Base-by-base conservation (phyloP, 2,888 invertebrate genomes). In the Aelia acuminata region DNA sequence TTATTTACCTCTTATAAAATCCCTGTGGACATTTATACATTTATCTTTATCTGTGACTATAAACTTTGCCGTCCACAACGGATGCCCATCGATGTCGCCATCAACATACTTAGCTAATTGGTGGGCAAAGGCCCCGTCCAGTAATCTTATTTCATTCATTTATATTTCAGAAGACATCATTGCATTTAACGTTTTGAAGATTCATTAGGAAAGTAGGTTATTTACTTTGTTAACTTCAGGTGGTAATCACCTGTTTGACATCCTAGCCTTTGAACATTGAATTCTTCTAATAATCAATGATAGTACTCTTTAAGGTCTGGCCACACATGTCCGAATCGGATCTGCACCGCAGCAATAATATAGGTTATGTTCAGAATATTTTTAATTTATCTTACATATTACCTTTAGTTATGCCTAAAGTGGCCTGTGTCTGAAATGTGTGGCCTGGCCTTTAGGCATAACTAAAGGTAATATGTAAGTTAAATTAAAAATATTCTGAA, bases 21-120 rank as follows among this genome's bases (percentile, higher is more conserved):
- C 97, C 91, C 96, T 93, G 92, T 98, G 98, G 0, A 96, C 96
- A 90, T 94, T 94, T 90, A 96, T 94, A 86, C 98, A 95, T 87
- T 96, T 96, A 22, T 96, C 94, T 8, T 96, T 96, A 92, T 97
- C 94, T 1, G 96, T 96, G 88, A 95, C 94, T 89, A 98, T 94
- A 91, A 97, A 96, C 89, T 96, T 94, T 5, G 98, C 96, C 91
- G 97, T 97, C 98, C 98, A 98, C 63, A 98, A 92, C 0, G 97
- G 97, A 92, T 98, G 97, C 0, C 96, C 96, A 92, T 97, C 96
- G 89, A 97, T 95, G 88, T 95, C 94, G 35, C 96, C 95, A 0
- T 95, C 95, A 35, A 96, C 95, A 92, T 96, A 95, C 85, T 95
- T 95, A 3, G 95, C 95, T 90, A 97, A 93, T 92, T 97, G 97